phyloP scores from a whole-genome alignment of 2,888 invertebrate genomes.

The Balanococcus diminutus region DNA sequence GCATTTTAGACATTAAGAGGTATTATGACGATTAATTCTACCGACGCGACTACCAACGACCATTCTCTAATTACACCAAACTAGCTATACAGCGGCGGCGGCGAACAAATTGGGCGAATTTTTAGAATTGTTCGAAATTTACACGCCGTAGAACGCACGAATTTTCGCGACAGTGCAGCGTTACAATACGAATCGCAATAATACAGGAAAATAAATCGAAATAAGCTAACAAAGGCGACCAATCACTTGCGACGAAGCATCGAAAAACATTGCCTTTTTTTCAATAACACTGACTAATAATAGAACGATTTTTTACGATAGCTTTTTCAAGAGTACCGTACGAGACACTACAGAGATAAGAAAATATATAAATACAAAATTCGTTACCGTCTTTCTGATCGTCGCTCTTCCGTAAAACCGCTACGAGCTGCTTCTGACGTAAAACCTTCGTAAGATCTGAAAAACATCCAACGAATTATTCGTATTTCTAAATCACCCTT shows the following conservation, averaged over 20 bases:
- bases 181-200: background rate
- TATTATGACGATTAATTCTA: too few species aligned
- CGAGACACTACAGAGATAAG: background rate
- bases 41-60: too few species aligned
- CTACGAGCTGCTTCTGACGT: background rate
- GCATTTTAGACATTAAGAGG: too few species aligned
- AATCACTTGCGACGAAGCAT: background rate
- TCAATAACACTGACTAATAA: background rate
- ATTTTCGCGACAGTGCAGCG: background rate
- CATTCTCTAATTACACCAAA: too few species aligned
- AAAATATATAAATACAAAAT: background rate
- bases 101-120: too few species aligned
- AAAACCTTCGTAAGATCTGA: background rate
- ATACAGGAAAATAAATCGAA: background rate
- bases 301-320: background rate
- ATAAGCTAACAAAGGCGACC: background rate
- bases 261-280: background rate
- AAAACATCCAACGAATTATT: background rate
- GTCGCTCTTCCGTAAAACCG: constrained; percentile 14
- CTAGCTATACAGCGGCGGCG: too few species aligned
- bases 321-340: background rate
- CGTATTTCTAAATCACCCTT: background rate
- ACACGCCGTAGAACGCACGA: background rate
- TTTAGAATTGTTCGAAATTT: too few species aligned
- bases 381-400: constrained; percentile 42